Evolutionary conservation across 2,797 vertebrate species (phyloP), one percentile per base, ranked within the genome.

Genomic region (Vireo griseus): DNA sequence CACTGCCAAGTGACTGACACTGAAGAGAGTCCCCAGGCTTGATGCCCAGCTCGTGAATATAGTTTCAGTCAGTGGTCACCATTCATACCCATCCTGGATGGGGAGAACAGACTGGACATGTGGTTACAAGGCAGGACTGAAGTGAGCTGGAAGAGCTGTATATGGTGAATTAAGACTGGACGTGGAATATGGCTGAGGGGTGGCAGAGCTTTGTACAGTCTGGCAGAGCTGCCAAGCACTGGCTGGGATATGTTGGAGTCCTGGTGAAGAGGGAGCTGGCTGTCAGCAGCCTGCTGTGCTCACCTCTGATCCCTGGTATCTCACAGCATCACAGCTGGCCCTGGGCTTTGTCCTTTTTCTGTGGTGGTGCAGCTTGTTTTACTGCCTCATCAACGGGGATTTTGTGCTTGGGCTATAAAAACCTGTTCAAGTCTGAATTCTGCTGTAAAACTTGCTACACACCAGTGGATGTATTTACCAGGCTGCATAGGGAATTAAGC

Each of bases 381-480:
- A 45, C 2, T 86, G 59, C 84, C 51, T 86, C 55, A 35, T 55
- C 44, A 47, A 1, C 0, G 83, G 68, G 44, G 68, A 66, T 80
- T 88, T 74, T 80, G 33, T 65, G 44, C 87, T 95, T 35, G 69
- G 54, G 37, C 85, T 81, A 31, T 84, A 95, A 92, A 91, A 94
- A 62, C 62, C 77, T 69, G 26, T 73, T 88, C 44, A 21, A 50
- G 50, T 63, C 79, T 85, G 62, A 85, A 82, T 79, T 82, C 73
- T 93, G 39, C 79, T 48, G 22, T 93, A 79, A 91, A 93, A 39
- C 42, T 76, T 72, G 47, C 68, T 79, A 61, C 39, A 47, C 1
- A 2, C 0, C 0, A 75, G 37, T 50, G 65, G 39, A n/a, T 72
- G 47, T 72, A 65, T 72, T 90, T 87, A 69, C 21, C 22, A 63